Base-by-base conservation (phyloP, 2,888 invertebrate species). In the Mellilla xanthometata region DNA sequence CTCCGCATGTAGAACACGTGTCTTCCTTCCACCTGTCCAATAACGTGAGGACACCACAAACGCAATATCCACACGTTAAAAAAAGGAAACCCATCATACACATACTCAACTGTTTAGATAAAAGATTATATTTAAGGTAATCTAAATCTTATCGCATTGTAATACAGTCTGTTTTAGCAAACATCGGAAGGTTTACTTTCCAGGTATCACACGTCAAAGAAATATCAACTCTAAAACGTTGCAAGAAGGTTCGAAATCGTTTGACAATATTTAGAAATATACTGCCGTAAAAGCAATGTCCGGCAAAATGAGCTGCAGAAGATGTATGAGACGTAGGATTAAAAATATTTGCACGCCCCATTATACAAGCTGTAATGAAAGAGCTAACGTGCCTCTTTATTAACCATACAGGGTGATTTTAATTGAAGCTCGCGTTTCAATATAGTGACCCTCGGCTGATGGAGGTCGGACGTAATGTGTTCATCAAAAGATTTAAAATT, bases 331-430 rank as follows among this genome's bases (percentile, higher is more conserved):
- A 79, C 72, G 68, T 70, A 72, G 87, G 88, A 88, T 88, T 88
- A 88, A 88, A 88, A 88, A 88, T 88, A 87, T 88, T 88, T 87
- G 88, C 85, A 81, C 85, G 87, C 72, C 73, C 87, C 87, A 88
- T 88, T 88, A 88, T 88, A 84, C 85, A 83, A 70, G 71, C 72
- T 81, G 87, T 86, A 87, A 88, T 88, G 88, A 86, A 87, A 86
- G 76, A 72, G 75, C 78, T 74, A 73, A 73, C 77, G 82, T 75
- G 77, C 73, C 81, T 80, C 83, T 86, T 84, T 87, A 87, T 87
- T 85, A 86, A 83, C 76, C 72, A 70, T 75, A 79, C 83, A 76
- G 80, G 76, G 67, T 75, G 81, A 22, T 63, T 67, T 81, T 86
- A 88, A 87, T 87, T 84, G 81, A 78, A 72, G 66, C 70, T 58